Conservation (phyloP, 2,797 vertebrate species). For the Acanthornis magna region DNA sequence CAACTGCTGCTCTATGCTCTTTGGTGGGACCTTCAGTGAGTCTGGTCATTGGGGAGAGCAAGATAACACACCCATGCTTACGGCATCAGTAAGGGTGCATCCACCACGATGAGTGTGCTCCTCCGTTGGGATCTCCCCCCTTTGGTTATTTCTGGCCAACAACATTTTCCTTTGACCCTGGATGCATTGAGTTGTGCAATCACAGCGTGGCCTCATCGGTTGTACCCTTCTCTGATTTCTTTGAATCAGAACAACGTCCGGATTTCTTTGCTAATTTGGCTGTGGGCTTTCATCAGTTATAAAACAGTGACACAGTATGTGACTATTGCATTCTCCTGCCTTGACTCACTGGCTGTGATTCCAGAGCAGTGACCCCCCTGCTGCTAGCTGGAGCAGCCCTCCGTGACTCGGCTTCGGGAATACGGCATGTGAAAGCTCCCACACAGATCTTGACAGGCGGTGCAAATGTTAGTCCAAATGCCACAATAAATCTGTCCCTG, state of each 20-base stretch:
- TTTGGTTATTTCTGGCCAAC: not conserved
- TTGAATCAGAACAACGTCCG: not conserved
- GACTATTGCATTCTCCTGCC: conserved; percentile 65
- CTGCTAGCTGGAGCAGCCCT: conserved; percentile 64
- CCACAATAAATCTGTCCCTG: conserved; percentile 40
- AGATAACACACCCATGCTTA: not conserved
- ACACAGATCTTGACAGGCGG: conserved; percentile 47
- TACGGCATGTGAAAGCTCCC: conserved; percentile 51
- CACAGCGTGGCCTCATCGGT: not conserved
- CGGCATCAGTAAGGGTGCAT: not conserved
- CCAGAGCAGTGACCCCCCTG: conserved; percentile 64
- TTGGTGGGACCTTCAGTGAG: not conserved
- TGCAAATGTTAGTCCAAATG: conserved; percentile 56
- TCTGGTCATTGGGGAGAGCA: not conserved
- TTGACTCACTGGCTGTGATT: conserved; percentile 71
- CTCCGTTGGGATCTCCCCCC: not conserved
- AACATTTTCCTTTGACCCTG: not conserved
- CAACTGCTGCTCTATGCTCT: not conserved
- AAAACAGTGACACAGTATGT: conserved; percentile 33
- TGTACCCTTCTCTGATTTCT: not conserved
- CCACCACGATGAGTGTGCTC: not conserved
- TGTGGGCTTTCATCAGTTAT: conserved; percentile 48
- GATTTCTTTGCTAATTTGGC: conserved; percentile 33
- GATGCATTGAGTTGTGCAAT: not conserved
- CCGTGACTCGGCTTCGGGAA: conserved; percentile 34